Evolutionary conservation across 2,113 vertebrate species (phyloP).

Genomic region (Rhipidura dahli): DNA sequence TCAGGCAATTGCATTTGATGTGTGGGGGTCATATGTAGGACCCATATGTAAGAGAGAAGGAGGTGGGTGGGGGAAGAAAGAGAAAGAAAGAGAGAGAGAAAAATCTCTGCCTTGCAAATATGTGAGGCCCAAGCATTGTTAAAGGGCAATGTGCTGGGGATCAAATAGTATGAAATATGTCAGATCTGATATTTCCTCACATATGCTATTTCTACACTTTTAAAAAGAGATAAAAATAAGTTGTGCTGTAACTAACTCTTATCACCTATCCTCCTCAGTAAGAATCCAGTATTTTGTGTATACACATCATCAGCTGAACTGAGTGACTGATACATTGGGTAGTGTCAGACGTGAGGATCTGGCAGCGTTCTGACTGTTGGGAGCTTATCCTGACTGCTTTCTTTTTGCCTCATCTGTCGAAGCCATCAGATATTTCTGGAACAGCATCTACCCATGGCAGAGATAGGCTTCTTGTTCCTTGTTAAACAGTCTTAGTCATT

Average conservation of each 20-base stretch:
- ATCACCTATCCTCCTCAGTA: neutral
- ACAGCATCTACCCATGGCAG: neutral
- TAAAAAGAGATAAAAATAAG: neutral
- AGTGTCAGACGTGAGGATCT: neutral
- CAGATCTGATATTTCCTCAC: neutral
- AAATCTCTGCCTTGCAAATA: neutral
- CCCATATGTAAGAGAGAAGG: neutral
- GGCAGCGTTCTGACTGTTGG: neutral
- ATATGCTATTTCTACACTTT: neutral
- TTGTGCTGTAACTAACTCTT: neutral
- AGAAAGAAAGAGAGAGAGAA: neutral
- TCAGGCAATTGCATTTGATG: constrained; percentile 26
- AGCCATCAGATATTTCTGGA: neutral
- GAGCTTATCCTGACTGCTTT: neutral
- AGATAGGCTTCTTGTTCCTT: neutral
- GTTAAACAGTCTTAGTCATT: neutral
- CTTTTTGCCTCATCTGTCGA: neutral
- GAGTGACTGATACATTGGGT: neutral
- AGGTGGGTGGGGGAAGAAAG: neutral
- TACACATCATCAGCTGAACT: neutral
- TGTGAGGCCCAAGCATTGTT: neutral
- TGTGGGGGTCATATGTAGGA: neutral
- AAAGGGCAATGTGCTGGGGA: neutral
- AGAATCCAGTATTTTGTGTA: neutral
- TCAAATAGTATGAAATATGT: neutral